Base-by-base conservation (phyloP, 1,140 invertebrate species). In the Reticulitermes speratus region DNA sequence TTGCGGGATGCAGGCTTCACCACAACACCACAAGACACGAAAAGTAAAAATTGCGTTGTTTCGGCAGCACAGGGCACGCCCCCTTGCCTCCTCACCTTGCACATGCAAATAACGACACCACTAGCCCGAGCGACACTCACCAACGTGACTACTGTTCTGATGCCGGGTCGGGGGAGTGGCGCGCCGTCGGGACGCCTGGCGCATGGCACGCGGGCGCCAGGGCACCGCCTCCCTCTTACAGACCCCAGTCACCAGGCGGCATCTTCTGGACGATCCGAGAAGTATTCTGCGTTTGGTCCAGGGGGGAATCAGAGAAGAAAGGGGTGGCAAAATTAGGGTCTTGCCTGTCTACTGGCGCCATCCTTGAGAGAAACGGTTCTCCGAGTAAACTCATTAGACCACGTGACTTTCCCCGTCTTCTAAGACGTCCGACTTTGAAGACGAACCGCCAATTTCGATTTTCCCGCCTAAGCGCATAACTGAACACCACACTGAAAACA, bases 361-460 rank as follows among this genome's bases (percentile, higher is more conserved):
- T 75, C 65, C 65, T 75, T 75, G n/a, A 75, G 65, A 30, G 65
- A 75, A 75, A 75, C 65, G 65, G 65, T 75, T 75, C n/a, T 75
- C 25, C 5, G 25, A n/a, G 65, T 75, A 75, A 75, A 75, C 65
- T 75, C 25, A 11, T 30, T 30, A 30, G 65, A 30, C 65, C 65
- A 75, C 65, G 65, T 75, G 65, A 75, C n/a, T 75, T 6, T 55
- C n/a, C 65, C n/a, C 65, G n/a, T 75, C 25, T 75, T 75, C 25
- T 75, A 30, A 75, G 65, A 14, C 7, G 65, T 75, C 65, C 25
- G 25, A 75, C 65, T 75, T 38, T 75, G 65, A 75, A 75, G 65
- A 75, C n/a, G 16, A 30, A 75, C 65, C 65, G 65, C 65, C 25
- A 75, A 2, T 8, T 75, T 75, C n/a, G n/a, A 75, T n/a, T 75